These are phyloP conservation scores for Phalacrocorax aristotelis DNA, from an alignment of 2,113 vertebrate genomes.

Conservation along the genomic window DNA sequence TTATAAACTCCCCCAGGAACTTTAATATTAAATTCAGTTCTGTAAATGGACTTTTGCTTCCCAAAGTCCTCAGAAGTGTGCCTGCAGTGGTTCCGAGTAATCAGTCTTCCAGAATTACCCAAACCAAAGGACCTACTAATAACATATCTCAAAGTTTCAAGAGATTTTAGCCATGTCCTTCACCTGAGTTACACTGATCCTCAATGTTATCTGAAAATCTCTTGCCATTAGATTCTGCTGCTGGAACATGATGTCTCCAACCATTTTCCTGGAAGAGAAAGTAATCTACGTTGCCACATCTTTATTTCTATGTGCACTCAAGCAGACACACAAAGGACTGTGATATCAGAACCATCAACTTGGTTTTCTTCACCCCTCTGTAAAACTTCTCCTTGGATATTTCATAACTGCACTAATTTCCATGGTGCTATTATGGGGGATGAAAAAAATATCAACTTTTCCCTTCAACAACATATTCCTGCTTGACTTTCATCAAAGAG, in stretches of 20 bases:
- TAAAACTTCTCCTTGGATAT: neutral
- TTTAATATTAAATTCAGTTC: neutral
- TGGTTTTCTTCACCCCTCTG: neutral
- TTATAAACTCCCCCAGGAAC: neutral
- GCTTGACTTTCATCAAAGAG: constrained; percentile 74
- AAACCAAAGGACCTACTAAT: neutral
- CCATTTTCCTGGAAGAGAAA: neutral
- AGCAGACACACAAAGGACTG: neutral
- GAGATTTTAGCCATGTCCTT: neutral
- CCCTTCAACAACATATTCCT: constrained; percentile 56
- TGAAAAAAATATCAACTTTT: neutral
- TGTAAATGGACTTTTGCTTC: neutral
- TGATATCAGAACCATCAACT: neutral
- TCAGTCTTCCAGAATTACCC: neutral
- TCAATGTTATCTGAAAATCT: neutral
- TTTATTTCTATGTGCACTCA: neutral
- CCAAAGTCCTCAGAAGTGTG: neutral
- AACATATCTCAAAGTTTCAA: neutral
- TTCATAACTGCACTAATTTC: neutral
- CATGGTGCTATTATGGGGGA: constrained; percentile 17
- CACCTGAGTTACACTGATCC: neutral
- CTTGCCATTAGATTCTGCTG: neutral
- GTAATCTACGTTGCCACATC: neutral
- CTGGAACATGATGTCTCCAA: neutral
- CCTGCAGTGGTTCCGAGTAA: neutral